Conservation (phyloP, 2,113 vertebrate species). For the Nothoprocta pentlandii region DNA sequence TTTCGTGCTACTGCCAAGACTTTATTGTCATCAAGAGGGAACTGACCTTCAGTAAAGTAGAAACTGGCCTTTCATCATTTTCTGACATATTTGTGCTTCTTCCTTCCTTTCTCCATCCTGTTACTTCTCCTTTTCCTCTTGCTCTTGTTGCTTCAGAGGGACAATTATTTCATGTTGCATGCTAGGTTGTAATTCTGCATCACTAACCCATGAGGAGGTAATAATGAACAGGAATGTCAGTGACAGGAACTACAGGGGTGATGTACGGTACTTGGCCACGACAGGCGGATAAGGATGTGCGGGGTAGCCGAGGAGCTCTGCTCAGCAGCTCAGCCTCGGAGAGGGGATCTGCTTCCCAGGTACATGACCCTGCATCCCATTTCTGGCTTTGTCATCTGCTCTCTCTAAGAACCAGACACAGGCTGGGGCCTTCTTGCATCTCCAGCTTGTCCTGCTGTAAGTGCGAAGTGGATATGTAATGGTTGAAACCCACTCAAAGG, state of each 20-base stretch:
- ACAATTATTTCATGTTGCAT: not conserved
- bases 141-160: not conserved
- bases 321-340: not conserved
- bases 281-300: accelerated
- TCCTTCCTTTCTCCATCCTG: not conserved
- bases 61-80: not conserved
- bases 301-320: not conserved
- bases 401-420: not conserved
- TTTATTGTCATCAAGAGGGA: not conserved
- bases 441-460: not conserved
- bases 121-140: not conserved
- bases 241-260: not conserved
- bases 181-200: not conserved
- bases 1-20: not conserved
- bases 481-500: not conserved
- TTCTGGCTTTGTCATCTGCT: not conserved
- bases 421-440: not conserved
- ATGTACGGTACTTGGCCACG: not conserved
- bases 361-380: not conserved
- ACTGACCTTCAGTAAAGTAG: not conserved
- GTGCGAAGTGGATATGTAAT: not conserved
- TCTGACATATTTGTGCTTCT: not conserved
- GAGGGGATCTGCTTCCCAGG: not conserved
- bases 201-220: not conserved
- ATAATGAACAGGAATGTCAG: not conserved